phyloP scores from a whole-genome alignment of 1,140 invertebrate species.

The Sinonovacula constricta region DNA sequence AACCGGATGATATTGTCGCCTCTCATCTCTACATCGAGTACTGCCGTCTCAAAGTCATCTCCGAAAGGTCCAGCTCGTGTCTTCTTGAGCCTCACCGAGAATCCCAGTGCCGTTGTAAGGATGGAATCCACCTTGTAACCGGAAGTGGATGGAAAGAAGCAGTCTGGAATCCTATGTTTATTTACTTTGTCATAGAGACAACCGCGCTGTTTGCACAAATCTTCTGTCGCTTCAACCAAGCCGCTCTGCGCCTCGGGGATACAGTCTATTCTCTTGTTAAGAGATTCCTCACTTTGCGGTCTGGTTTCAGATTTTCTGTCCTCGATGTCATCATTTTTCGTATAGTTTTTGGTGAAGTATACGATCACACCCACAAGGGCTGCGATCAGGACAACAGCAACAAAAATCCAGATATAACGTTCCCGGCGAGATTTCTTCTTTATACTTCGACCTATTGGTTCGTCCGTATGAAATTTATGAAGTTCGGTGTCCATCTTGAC shows the following conservation, averaged over 20 bases:
- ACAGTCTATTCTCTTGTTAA: conserved; percentile 60
- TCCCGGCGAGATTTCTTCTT: too few relatives aligned
- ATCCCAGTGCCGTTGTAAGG: conserved; percentile 45
- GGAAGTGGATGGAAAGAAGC: conserved; percentile 13
- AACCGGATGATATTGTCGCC: conserved; percentile 58
- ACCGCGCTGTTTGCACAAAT: conserved; percentile 55
- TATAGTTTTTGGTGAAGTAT: conserved; percentile 49
- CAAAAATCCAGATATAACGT: conserved; percentile 30
- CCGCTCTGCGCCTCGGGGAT: conserved; percentile 57
- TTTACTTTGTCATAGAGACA: conserved; percentile 52
- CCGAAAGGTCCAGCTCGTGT: conserved; percentile 55
- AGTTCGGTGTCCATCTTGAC: too few relatives aligned
- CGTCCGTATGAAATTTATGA: too few relatives aligned
- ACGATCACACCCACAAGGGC: conserved; percentile 60
- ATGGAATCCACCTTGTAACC: conserved; percentile 47
- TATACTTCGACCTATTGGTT: too few relatives aligned
- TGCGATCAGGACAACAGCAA: conserved; percentile 54
- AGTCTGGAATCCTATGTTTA: conserved; percentile 8
- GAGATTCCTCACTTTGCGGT: background rate
- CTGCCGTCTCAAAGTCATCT: conserved; percentile 42
- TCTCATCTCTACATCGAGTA: conserved; percentile 57
- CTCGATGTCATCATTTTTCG: conserved; percentile 15
- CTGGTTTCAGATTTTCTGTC: background rate
- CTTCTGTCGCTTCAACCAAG: conserved; percentile 42
- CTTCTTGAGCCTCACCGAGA: conserved; percentile 44